Evolutionary conservation across 2,113 vertebrate species (phyloP).

Genomic region (Lepus timidus): DNA sequence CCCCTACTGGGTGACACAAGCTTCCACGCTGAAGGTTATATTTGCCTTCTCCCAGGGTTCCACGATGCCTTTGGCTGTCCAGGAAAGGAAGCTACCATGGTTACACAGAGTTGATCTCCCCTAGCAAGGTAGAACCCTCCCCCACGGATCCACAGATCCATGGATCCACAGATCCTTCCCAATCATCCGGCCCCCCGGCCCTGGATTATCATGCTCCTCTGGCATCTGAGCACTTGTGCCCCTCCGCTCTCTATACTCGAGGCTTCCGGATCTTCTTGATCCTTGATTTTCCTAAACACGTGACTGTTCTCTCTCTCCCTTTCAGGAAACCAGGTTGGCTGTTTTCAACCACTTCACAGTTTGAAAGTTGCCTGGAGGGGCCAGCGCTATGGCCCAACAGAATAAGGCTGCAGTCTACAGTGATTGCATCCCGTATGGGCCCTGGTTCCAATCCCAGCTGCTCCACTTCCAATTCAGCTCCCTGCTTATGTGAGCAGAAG

Average conservation of each 20-base stretch:
- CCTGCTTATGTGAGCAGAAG: too few relatives aligned
- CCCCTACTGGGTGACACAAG: neutral
- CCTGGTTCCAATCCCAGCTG: too few relatives aligned
- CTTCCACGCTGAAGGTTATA: neutral
- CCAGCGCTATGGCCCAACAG: too few relatives aligned
- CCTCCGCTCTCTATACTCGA: neutral
- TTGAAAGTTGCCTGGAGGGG: neutral
- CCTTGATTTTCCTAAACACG: neutral
- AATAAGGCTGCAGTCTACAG: too few relatives aligned
- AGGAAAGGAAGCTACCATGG: neutral
- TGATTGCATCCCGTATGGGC: too few relatives aligned
- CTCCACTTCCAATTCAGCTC: too few relatives aligned
- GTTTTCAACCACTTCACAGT: neutral
- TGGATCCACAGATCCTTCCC: neutral
- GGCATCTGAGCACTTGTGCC: accelerated
- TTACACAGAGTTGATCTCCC: neutral
- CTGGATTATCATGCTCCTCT: too few relatives aligned
- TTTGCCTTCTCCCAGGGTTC: neutral
- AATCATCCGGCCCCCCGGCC: too few relatives aligned
- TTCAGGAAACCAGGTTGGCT: neutral
- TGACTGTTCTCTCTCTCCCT: too few relatives aligned
- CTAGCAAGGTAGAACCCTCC: too few relatives aligned
- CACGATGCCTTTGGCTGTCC: neutral
- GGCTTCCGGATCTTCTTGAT: neutral
- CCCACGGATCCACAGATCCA: too few relatives aligned